Percentiles rank a stretch among this genome's conserved stretches.
Conservation (phyloP, 2,113 vertebrate genomes). For the Apodemus speciosus region DNA sequence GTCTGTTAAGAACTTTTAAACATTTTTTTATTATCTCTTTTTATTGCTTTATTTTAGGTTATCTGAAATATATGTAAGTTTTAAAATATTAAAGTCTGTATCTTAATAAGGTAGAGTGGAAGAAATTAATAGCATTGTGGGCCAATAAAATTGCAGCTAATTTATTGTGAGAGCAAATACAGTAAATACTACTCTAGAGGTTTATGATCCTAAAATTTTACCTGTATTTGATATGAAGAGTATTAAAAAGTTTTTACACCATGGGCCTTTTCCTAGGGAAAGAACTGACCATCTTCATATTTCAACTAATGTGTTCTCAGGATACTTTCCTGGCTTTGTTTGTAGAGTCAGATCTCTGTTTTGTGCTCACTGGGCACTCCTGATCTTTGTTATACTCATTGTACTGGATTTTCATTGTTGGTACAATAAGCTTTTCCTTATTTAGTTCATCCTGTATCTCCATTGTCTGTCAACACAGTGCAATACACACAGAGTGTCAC, state of each 20-base stretch:
- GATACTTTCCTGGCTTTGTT: neutral
- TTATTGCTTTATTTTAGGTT: slow-evolving; percentile 1
- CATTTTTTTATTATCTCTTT: neutral
- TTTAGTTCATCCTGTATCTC: neutral
- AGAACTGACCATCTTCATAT: neutral
- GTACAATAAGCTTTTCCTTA: neutral
- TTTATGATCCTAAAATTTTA: neutral
- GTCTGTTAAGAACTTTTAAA: neutral
- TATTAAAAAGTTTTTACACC: neutral
- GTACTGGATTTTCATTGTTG: neutral
- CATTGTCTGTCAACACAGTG: neutral
- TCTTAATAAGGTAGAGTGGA: neutral
- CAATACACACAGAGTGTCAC: neutral
- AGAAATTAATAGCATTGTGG: neutral
- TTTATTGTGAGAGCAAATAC: neutral
- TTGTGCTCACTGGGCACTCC: neutral
- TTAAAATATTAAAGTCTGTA: slow-evolving; percentile 2
- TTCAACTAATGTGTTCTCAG: slow-evolving; percentile 23
- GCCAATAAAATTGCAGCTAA: neutral
- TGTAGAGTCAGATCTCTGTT: neutral
- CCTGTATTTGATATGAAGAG: slow-evolving; percentile 20
- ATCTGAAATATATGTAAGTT: slow-evolving; percentile 32
- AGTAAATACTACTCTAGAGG: neutral
- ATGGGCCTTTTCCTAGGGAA: neutral
- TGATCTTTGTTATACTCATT: neutral